Evolutionary conservation across 2,888 invertebrate species (phyloP), one percentile per base, ranked within the genome.

Genomic region (Mylabris sibirica): DNA sequence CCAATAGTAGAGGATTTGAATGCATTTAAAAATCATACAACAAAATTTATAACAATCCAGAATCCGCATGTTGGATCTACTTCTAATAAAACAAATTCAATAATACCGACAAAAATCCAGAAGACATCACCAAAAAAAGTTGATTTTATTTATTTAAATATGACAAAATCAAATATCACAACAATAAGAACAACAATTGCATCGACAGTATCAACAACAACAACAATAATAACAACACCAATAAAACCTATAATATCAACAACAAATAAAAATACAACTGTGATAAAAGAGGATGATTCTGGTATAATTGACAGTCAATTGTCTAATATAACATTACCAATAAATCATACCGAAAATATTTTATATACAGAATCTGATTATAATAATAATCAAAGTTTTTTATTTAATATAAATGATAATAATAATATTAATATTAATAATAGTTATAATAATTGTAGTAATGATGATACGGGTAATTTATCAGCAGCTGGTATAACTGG

Each of bases 401-500:
- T 77, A 49, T 73, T 76, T 34, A 76, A 73, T 66, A 77, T 77
- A 1, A 77, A 79, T 59, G 69, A 75, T 67, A 74, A 77, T 67
- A 74, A 77, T 22, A 75, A 63, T 41, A 60, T 38, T 38, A 38
- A 38, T 41, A 12, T 35, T 35, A 41, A 69, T 41, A 65, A 69
- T 49, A 76, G 76, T 64, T 75, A 75, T 53, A 68, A 66, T 34
- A 65, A 73, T 30, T 65, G 72, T 34, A 67, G 72, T 64, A 69
- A 72, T 49, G 72, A 70, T 59, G 53, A 65, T 63, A 66, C 75
- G 9, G 79, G 78, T 41, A 82, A 80, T 72, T 72, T 84, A 41
- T 81, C 84, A 49, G 84, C 83, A 44, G 84, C 84, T 67, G 83
- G 83, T 53, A 91, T 92, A 72, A 90, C 91, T 24, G 91, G 91